Conservation (phyloP, 2,113 vertebrate genomes). For the Natator depressus region DNA sequence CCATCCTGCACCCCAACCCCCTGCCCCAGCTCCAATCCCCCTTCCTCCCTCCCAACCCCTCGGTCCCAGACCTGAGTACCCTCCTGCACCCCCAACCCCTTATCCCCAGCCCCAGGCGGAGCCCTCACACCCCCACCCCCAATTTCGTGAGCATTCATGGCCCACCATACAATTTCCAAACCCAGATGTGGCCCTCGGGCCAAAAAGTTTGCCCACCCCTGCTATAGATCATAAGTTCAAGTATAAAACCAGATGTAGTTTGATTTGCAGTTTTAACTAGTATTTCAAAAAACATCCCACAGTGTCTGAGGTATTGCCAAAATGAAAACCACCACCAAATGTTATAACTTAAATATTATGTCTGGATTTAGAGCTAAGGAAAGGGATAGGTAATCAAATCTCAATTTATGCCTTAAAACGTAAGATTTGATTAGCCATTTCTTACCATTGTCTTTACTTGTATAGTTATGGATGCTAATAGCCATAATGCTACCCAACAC, state of each 20-base stretch:
- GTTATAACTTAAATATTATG: neutral
- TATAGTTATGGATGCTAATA: neutral
- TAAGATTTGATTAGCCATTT: neutral
- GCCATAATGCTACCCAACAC: neutral
- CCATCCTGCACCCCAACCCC: too few species aligned
- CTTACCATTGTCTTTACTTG: neutral
- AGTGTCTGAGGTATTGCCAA: neutral
- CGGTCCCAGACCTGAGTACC: too few species aligned
- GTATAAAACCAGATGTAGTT: neutral
- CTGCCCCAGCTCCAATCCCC: too few species aligned
- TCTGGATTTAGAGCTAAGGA: neutral
- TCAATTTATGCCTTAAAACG: slow-evolving; percentile 2
- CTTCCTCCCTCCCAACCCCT: too few species aligned
- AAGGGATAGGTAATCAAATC: neutral
- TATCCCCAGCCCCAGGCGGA: too few species aligned
- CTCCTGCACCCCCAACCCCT: too few species aligned
- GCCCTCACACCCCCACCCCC: too few species aligned
- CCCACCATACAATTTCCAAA: too few species aligned
- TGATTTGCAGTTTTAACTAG: slow-evolving; percentile 5
- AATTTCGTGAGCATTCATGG: too few species aligned
- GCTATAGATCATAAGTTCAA: neutral
- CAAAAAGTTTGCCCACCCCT: too few species aligned
- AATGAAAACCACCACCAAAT: neutral
- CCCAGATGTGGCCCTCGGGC: too few species aligned
- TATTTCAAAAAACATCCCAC: neutral